Evolutionary conservation across 2,888 invertebrate genomes (phyloP), one percentile per base, ranked within the genome.

Genomic region (Drosophila pegasa): DNA sequence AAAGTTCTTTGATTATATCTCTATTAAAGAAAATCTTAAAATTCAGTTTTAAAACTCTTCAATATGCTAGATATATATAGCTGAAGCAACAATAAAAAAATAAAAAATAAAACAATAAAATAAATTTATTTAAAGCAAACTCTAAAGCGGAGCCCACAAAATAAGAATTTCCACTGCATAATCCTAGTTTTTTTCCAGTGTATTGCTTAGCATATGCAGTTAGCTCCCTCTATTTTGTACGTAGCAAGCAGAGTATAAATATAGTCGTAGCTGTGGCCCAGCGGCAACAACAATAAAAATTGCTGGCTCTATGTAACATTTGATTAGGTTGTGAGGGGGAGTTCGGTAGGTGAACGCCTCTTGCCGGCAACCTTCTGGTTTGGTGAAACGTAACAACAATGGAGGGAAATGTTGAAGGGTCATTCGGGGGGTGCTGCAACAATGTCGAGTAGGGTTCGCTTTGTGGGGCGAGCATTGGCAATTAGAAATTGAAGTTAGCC

Each of bases 231-330:
- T 38, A 6, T 37, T 9, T 27, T 29, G 27, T 43, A 40, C 40
- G 33, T 37, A 16, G 33, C 16, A 47, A 43, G 16, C 20, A 27
- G 61, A 31, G 66, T 63, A 74, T 78, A 75, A 76, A 81, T 68
- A 73, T 80, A 68, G 65, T 80, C 58, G 63, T 38, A 55, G 59
- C 48, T 43, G 54, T 66, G 47, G 62, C 79, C 84, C 84, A 63
- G 76, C 64, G 87, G 84, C 85, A 76, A 69, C 63, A 65, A 84
- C 83, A 87, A 85, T 80, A 87, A 86, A 87, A 86, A 85, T 64
- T 72, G 80, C 69, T 81, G 61, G 78, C 67, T 72, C 72, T 70
- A 64, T 88, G 81, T 73, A 88, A 80, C 85, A 85, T 85, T 88
- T 85, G 85, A 85, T 85, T 85, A 85, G 87, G 79, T 70, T 76